Percentiles rank a stretch among this genome's conserved stretches.
Conservation (phyloP, 2,113 vertebrate genomes). For the Amphiprion percula region DNA sequence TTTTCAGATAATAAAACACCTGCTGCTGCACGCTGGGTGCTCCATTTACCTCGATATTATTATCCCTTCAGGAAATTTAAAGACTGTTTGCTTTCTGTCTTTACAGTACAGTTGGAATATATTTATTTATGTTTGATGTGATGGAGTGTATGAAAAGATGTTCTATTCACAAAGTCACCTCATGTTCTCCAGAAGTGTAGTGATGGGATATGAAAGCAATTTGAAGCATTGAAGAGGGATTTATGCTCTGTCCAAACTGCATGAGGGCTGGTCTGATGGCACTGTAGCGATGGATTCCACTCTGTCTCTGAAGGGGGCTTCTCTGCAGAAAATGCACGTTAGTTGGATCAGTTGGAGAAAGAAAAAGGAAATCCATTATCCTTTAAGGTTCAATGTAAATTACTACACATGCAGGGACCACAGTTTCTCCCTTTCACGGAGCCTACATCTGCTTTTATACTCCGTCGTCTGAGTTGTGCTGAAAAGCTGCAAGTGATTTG, state of each 20-base stretch:
- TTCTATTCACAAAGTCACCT: constrained; percentile 2
- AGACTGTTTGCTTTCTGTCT: not conserved
- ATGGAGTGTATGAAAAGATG: constrained; percentile 5
- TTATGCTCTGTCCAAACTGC: not conserved
- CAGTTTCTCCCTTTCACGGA: not conserved
- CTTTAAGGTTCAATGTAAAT: not conserved
- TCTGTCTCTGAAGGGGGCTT: not conserved
- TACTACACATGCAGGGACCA: not conserved
- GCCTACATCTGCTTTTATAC: constrained; percentile 9
- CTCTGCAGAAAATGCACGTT: not conserved
- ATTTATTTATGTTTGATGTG: constrained; percentile 18
- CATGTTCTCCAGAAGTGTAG: not conserved
- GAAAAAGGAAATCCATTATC: not conserved
- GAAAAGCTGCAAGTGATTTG: constrained; percentile 47
- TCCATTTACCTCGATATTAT: not conserved
- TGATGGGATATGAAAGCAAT: not conserved
- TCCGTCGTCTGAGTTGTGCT: constrained; percentile 27
- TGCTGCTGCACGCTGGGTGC: not conserved
- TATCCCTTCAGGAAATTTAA: constrained; percentile 1
- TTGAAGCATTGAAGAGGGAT: constrained; percentile 26
- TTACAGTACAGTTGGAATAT: not conserved
- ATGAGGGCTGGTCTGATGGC: not conserved
- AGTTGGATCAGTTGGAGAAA: not conserved
- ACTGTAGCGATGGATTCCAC: not conserved
- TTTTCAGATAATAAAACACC: not conserved